phyloP scores from a whole-genome alignment of 2,797 vertebrate genomes.

The Sebastes cheni region DNA sequence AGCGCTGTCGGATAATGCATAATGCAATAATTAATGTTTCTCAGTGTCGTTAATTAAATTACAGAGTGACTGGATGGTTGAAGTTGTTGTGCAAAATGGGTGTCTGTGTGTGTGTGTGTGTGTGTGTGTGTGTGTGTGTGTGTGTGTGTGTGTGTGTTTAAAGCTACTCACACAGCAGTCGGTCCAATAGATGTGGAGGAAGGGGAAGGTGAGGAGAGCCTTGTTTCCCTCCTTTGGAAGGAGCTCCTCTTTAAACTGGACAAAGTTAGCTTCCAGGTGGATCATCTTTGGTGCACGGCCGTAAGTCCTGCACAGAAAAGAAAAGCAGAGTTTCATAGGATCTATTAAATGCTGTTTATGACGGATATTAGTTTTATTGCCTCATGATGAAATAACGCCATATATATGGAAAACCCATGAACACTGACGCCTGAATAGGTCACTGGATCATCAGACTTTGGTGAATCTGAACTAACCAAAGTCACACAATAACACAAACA shows the following conservation, averaged over 20 bases:
- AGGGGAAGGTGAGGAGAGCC: conserved; percentile 98
- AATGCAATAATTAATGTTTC: background rate
- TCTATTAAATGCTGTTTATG: background rate
- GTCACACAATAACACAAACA: no score
- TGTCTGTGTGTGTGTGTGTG: background rate
- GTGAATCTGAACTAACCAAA: no score
- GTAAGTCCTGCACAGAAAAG: conserved; percentile 86
- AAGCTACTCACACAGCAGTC: conserved; percentile 94
- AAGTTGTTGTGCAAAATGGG: background rate
- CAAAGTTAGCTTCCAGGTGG: conserved; percentile 97
- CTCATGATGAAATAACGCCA: background rate
- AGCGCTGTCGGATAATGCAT: background rate
- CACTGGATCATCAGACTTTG: no score
- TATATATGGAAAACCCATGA: background rate
- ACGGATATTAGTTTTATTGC: background rate
- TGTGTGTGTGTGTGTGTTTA: background rate
- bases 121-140: background rate
- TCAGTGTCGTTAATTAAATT: background rate
- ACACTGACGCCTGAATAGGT: background rate
- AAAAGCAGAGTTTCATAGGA: conserved; percentile 1
- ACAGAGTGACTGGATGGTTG: background rate
- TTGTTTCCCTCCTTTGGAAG: conserved; percentile 97
- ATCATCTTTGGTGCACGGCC: conserved; percentile 99
- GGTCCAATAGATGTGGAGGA: conserved; percentile 98
- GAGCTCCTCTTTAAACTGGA: conserved; percentile 98